A percentile compares a stretch with the other conserved stretches of the same genome.
phyloP scores from a whole-genome alignment of 1,140 invertebrate genomes.

The Lepidurus apus region DNA sequence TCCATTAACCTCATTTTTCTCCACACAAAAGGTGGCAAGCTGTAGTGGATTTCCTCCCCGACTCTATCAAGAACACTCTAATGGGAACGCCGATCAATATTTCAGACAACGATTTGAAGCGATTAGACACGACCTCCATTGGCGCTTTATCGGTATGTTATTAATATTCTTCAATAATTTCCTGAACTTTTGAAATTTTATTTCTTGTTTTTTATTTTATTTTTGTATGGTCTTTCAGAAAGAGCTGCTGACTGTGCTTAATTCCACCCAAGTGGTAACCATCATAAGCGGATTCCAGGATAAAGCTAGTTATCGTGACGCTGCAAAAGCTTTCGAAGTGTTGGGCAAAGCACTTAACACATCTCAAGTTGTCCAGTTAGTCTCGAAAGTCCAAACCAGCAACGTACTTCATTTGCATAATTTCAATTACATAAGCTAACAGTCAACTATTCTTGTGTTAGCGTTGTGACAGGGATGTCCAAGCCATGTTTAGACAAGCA shows the following conservation, averaged over 20 bases:
- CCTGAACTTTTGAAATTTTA: not conserved
- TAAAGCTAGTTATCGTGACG: not conserved
- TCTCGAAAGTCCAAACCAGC: not conserved
- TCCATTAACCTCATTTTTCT: not conserved
- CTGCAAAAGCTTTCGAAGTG: conserved; percentile 27
- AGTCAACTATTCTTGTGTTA: conserved; percentile 7
- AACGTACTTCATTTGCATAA: not conserved
- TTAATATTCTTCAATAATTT: not conserved
- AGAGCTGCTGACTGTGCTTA: not conserved
- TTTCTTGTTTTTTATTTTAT: not conserved
- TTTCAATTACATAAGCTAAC: not conserved
- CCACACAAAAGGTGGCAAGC: not conserved
- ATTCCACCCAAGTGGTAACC: conserved; percentile 1
- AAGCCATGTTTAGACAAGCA: conserved; percentile 28
- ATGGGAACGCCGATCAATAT: not conserved
- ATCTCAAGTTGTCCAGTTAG: conserved; percentile 24
- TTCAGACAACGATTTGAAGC: not conserved
- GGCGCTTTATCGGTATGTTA: not conserved
- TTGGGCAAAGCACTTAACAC: not conserved
- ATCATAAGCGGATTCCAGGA: conserved; percentile 18
- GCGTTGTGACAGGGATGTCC: conserved; percentile 22
- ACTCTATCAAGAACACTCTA: not conserved
- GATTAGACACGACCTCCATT: not conserved
- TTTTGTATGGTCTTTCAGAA: not conserved
- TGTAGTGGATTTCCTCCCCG: not conserved